Evolutionary conservation across 1,140 invertebrate genomes (phyloP).

Genomic region (Sitobion miscanthi): DNA sequence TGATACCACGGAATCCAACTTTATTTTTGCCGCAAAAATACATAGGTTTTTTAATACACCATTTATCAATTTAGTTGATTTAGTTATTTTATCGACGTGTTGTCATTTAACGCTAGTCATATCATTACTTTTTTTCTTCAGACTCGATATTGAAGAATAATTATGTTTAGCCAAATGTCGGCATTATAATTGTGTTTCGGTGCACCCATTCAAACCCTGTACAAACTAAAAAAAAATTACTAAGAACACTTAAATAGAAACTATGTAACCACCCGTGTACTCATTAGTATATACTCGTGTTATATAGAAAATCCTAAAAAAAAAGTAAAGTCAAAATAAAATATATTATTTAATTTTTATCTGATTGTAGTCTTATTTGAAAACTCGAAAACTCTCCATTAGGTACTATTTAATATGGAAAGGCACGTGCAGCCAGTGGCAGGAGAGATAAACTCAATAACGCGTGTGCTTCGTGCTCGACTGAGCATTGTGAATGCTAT

Average conservation of each 20-base stretch:
- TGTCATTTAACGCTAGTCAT: neutral
- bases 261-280: neutral
- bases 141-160: neutral
- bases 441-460: conserved; percentile 15
- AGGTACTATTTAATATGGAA: conserved; percentile 34
- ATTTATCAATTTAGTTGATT: neutral
- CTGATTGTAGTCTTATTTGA: neutral
- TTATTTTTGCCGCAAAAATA: no score
- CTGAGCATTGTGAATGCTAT: neutral
- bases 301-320: neutral
- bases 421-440: neutral
- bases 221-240: neutral
- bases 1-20: no score
- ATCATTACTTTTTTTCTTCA: neutral
- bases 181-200: neutral
- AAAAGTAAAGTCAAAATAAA: neutral
- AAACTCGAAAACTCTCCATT: neutral
- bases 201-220: neutral
- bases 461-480: no score
- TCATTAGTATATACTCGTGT: neutral
- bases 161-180: neutral
- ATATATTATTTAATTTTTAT: neutral
- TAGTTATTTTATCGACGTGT: neutral
- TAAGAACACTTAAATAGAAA: neutral
- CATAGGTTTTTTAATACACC: no score